Base-by-base conservation (phyloP, 1,140 invertebrate genomes). In the Nymphalis io region DNA sequence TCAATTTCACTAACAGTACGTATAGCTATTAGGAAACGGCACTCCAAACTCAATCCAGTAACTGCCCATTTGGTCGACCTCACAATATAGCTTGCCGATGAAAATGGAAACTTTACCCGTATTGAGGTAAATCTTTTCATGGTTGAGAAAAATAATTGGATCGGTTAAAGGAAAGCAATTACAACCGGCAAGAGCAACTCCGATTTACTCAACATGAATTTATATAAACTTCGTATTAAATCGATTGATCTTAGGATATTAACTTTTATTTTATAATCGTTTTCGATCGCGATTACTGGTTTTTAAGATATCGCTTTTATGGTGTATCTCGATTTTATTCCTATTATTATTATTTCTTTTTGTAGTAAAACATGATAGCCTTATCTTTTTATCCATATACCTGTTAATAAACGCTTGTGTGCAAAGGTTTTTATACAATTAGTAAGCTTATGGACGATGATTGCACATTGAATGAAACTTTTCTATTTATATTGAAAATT, bases 141-240 rank as follows among this genome's bases (percentile, higher is more conserved):
- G 83, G 79, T 77, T 83, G 81, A 83, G 83, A 85, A 84, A 89
- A 88, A 86, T 89, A 89, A 89, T 88, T 89, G 85, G 83, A 83
- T 85, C 77, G 81, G 80, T 83, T 81, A 81, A 82, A 82, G 82
- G 81, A 82, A 85, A 88, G 80, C 87, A 89, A 88, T 89, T 88
- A 88, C 85, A 85, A 81, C 79, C 73, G 80, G 75, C 75, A 76
- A 85, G 78, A 88, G 81, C 83, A 79, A 84, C 87, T 84, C 76
- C 84, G 81, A 83, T 89, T 86, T 85, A 80, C 80, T 82, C 80
- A 79, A 81, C 81, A 83, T 75, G 77, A 80, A 83, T 85, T 88
- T 85, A 80, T 82, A 82, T 83, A 89, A 87, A 86, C 81, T 84
- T 75, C 73, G 74, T 81, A 81, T 85, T 80, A 82, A 87, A 85